These are phyloP conservation scores for Prinia subflava DNA, from an alignment of 2,113 vertebrate species.

Conservation along the genomic window DNA sequence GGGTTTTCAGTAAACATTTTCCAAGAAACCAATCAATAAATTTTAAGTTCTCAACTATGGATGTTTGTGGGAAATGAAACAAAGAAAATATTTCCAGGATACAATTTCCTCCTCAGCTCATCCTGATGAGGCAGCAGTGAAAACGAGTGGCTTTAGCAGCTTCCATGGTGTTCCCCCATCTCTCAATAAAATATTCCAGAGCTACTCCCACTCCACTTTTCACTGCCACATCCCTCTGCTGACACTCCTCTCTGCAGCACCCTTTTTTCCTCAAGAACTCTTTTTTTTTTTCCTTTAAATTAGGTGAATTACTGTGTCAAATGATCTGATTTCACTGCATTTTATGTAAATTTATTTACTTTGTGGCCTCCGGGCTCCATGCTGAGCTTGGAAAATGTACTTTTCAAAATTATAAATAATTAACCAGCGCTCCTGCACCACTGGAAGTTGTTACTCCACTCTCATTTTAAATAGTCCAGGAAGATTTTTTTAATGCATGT, in stretches of 20 bases:
- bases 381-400: neutral
- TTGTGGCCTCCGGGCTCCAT: neutral
- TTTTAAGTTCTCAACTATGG: neutral
- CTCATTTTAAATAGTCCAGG: neutral
- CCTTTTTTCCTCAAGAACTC: neutral
- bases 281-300: neutral
- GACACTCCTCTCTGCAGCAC: neutral
- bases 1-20: neutral
- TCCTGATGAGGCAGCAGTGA: neutral
- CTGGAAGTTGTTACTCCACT: neutral
- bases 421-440: neutral
- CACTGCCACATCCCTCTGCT: neutral
- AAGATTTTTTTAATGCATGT: neutral
- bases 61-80: neutral
- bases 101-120: neutral
- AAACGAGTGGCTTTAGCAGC: accelerated
- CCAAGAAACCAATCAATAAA: neutral
- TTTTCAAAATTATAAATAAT: constrained; percentile 25
- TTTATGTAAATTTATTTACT: constrained; percentile 8
- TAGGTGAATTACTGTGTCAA: neutral
- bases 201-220: neutral
- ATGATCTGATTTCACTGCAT: neutral
- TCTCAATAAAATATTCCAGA: accelerated
- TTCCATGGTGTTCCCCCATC: accelerated
- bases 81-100: neutral